These are phyloP conservation scores for Poeciliopsis presidionis DNA, from an alignment of 2,797 vertebrate species.

Conservation along the genomic window DNA sequence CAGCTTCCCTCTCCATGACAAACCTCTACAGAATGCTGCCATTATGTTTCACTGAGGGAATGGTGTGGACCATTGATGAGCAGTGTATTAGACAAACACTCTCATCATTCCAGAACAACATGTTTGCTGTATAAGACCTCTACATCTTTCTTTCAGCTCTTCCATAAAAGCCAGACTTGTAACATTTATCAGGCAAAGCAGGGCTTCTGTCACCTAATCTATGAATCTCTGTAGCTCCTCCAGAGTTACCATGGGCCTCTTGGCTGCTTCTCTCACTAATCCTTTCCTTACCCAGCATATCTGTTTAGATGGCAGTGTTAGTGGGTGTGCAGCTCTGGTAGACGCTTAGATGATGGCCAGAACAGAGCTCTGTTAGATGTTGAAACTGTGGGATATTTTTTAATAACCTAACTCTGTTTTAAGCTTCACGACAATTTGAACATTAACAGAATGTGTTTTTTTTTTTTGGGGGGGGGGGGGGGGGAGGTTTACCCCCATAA, in stretches of 20 bases:
- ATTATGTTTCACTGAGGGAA: not conserved
- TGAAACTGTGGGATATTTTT: not conserved
- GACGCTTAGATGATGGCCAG: not conserved
- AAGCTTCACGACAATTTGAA: not conserved
- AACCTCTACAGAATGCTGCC: not conserved
- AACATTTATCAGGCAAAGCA: not conserved
- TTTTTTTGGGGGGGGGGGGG: no score
- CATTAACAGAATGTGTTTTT: conserved; percentile 9
- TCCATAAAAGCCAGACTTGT: not conserved
- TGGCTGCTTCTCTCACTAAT: not conserved
- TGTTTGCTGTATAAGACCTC: not conserved
- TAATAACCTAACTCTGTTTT: not conserved
- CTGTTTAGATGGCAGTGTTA: not conserved
- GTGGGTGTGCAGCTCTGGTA: not conserved
- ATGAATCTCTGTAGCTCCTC: not conserved
- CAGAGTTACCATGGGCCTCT: not conserved
- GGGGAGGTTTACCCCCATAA: not conserved
- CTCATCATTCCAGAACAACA: not conserved
- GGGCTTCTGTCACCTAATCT: not conserved
- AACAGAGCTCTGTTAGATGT: not conserved
- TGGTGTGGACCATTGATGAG: not conserved
- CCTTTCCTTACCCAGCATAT: not conserved
- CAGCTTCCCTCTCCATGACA: not conserved
- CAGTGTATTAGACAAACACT: not conserved
- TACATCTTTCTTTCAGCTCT: not conserved